Conservation (phyloP, 64 coral and sea anemone species). For the Trachythela sp. region DNA sequence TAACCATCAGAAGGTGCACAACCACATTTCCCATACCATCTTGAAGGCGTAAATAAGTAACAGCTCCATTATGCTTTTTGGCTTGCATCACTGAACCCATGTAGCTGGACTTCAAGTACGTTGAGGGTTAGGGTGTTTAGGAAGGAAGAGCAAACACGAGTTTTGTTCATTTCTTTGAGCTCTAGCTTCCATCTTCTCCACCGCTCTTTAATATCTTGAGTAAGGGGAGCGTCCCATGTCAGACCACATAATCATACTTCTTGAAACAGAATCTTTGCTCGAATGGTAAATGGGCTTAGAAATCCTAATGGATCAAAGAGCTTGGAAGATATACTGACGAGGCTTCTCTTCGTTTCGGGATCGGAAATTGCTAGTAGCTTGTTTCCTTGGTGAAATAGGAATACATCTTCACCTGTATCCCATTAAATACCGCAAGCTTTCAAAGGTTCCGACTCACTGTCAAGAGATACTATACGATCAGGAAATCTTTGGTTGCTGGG, state of each 20-base stretch:
- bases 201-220: not conserved
- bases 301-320: not conserved
- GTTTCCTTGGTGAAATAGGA: not conserved
- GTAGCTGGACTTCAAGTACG: not conserved
- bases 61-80: conserved; percentile 25
- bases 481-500: not conserved
- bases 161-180: not conserved
- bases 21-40: not conserved
- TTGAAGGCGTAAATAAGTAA: not conserved
- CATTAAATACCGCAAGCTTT: not conserved
- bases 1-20: not conserved
- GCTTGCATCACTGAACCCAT: conserved; percentile 37
- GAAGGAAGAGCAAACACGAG: not conserved
- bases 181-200: not conserved
- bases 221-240: not conserved
- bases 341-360: not conserved
- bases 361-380: not conserved
- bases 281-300: not conserved
- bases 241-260: not conserved
- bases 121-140: not conserved
- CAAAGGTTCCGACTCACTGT: not conserved
- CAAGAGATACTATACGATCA: not conserved
- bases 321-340: not conserved
- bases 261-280: not conserved
- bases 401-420: not conserved